Conservation (phyloP, 2,888 invertebrate species). For the Mactromeris polynyma region DNA sequence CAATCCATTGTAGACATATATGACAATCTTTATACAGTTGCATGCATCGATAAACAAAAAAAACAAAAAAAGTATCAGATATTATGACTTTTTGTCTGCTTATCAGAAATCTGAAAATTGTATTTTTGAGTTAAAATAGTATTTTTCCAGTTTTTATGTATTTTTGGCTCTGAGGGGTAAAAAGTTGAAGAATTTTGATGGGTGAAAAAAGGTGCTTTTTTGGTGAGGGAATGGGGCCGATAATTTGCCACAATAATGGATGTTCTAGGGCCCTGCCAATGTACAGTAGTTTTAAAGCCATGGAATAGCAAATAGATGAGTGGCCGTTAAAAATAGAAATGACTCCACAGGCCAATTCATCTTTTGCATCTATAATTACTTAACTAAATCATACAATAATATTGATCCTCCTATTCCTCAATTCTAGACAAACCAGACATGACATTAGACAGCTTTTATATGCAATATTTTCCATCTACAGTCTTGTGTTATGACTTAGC, state of each 20-base stretch:
- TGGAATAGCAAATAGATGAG: not conserved
- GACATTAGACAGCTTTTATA: not conserved
- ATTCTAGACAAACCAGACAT: conserved; percentile 1
- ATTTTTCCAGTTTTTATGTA: too few relatives aligned
- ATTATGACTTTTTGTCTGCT: too few relatives aligned
- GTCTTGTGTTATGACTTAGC: not conserved
- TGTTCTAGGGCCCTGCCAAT: not conserved
- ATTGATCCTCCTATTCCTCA: not conserved
- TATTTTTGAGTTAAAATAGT: too few relatives aligned
- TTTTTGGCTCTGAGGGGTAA: too few relatives aligned
- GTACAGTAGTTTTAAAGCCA: not conserved
- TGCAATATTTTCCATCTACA: not conserved
- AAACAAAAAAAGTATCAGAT: too few relatives aligned
- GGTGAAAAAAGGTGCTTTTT: too few relatives aligned
- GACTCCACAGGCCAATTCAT: not conserved
- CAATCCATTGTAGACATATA: too few relatives aligned
- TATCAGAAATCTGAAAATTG: too few relatives aligned
- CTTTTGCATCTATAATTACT: not conserved
- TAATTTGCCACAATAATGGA: not conserved
- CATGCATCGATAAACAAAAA: too few relatives aligned
- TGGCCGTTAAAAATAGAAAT: not conserved
- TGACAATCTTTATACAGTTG: too few relatives aligned
- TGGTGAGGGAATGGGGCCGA: too few relatives aligned
- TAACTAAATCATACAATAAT: conserved; percentile 2
- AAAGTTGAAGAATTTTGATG: too few relatives aligned